These are phyloP conservation scores for Augiades crinisus DNA, from an alignment of 2,888 invertebrate genomes.

Conservation along the genomic window DNA sequence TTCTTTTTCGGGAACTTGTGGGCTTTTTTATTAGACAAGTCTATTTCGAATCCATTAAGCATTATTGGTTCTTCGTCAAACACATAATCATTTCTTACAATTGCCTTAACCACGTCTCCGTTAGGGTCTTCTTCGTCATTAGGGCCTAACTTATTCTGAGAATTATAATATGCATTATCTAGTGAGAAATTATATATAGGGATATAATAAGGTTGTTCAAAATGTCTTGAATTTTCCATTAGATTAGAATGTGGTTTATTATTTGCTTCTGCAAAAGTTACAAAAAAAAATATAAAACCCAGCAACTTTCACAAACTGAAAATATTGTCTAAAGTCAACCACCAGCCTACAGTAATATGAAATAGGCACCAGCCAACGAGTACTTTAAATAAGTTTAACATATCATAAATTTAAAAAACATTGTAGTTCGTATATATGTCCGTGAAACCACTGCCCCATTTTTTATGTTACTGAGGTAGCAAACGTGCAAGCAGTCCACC, in stretches of 20 bases:
- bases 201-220: constrained; percentile 44
- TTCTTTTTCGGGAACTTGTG: not conserved
- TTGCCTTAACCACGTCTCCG: not conserved
- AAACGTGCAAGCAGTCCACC: too few relatives aligned
- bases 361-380: too few relatives aligned
- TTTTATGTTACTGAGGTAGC: too few relatives aligned
- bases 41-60: not conserved
- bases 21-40: not conserved
- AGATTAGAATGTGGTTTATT: constrained; percentile 31
- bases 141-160: constrained; percentile 46
- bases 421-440: too few relatives aligned
- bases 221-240: constrained; percentile 10
- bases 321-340: too few relatives aligned
- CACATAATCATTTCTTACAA: constrained; percentile 1
- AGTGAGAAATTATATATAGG: constrained; percentile 49
- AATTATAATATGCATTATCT: constrained; percentile 34
- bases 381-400: too few relatives aligned
- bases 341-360: too few relatives aligned
- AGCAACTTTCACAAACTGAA: too few relatives aligned
- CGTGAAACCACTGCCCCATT: too few relatives aligned
- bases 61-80: not conserved
- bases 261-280: constrained; percentile 39
- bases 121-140: constrained; percentile 35
- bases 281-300: too few relatives aligned
- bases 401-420: too few relatives aligned